phyloP scores from a whole-genome alignment of 2,888 invertebrate species.

The Polymixis lichenea region DNA sequence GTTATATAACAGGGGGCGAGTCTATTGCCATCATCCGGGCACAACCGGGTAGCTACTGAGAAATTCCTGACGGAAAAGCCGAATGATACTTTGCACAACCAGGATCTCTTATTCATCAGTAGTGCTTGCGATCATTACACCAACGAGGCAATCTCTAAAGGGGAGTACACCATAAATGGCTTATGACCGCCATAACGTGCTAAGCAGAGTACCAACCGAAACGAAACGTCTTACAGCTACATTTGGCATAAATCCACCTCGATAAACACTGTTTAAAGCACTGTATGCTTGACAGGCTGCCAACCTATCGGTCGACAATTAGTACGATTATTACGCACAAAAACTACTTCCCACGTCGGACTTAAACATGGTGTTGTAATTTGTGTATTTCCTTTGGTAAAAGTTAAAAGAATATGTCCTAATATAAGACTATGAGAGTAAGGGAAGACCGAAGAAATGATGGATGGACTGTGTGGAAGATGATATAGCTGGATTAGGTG shows the following conservation, averaged over 20 bases:
- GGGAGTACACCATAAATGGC: background rate
- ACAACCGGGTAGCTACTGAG: too few relatives aligned
- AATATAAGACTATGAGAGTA: background rate
- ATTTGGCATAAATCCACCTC: slow-evolving; percentile 55
- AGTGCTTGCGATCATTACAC: too few relatives aligned
- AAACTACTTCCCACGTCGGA: slow-evolving; percentile 37
- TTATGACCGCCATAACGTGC: background rate
- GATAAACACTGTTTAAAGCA: slow-evolving; percentile 28
- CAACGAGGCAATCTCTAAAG: too few relatives aligned
- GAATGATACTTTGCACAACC: too few relatives aligned
- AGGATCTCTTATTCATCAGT: too few relatives aligned
- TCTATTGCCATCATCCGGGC: too few relatives aligned
- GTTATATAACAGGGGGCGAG: too few relatives aligned
- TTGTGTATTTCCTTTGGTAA: slow-evolving; percentile 14
- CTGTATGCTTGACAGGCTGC: slow-evolving; percentile 41
- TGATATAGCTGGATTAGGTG: too few relatives aligned
- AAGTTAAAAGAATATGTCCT: slow-evolving; percentile 15
- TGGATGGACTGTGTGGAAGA: too few relatives aligned
- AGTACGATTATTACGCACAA: slow-evolving; percentile 39
- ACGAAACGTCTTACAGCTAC: slow-evolving; percentile 9
- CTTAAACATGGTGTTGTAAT: slow-evolving; percentile 30
- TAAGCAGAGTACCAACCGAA: slow-evolving; percentile 9
- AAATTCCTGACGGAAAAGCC: too few relatives aligned
- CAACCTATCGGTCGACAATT: slow-evolving; percentile 39
- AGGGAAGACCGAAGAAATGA: too few relatives aligned